phyloP scores from a whole-genome alignment of 2,113 vertebrate species.

The Ciconia boyciana region DNA sequence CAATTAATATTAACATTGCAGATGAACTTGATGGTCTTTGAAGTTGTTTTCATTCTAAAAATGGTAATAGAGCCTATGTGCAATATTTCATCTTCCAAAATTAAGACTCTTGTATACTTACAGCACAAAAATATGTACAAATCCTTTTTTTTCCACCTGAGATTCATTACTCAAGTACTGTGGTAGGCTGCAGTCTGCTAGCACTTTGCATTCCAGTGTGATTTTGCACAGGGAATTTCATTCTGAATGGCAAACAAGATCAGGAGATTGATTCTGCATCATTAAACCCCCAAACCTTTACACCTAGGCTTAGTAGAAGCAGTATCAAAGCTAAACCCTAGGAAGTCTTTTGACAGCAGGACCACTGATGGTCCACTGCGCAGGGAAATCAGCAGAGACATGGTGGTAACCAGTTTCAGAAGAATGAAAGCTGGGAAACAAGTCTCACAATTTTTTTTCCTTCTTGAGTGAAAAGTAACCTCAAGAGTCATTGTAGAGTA shows the following conservation, averaged over 20 bases:
- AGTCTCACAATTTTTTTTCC: background rate
- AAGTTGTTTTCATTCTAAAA: constrained; percentile 39
- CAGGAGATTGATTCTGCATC: background rate
- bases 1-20: constrained; percentile 11
- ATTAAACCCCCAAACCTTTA: background rate
- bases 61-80: background rate
- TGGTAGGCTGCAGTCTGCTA: background rate
- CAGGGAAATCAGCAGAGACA: background rate
- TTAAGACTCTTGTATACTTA: background rate
- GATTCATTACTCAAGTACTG: background rate
- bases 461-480: background rate
- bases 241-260: background rate
- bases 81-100: background rate
- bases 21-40: constrained; percentile 8
- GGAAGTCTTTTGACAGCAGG: background rate
- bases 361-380: background rate
- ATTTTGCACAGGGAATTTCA: background rate
- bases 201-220: background rate
- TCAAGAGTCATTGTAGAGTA: background rate
- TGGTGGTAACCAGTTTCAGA: background rate
- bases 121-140: background rate
- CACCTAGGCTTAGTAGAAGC: background rate
- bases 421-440: background rate
- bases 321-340: background rate
- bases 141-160: background rate